Conservation (phyloP, 2,113 vertebrate species). For the Oreotragus oreotragus region DNA sequence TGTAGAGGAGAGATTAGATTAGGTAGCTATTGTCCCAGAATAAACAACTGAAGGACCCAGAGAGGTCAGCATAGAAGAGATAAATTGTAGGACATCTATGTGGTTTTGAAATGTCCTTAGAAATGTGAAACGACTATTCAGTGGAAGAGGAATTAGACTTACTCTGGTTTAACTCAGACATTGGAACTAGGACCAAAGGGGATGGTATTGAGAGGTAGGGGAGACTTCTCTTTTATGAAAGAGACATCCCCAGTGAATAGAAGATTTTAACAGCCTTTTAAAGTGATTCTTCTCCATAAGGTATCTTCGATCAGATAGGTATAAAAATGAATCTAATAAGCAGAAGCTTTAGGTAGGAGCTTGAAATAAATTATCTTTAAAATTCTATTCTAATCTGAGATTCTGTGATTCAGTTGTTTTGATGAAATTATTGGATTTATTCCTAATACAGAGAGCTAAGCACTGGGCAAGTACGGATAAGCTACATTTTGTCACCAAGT, state of each 20-base stretch:
- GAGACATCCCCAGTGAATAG: neutral
- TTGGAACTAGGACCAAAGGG: neutral
- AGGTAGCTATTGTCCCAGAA: neutral
- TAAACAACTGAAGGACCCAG: neutral
- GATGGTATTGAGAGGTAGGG: neutral
- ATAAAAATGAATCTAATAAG: neutral
- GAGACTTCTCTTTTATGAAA: neutral
- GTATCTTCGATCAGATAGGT: neutral
- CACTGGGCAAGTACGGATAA: neutral
- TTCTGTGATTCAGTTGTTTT: neutral
- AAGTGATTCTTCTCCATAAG: neutral
- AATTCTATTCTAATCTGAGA: neutral
- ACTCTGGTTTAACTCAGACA: neutral
- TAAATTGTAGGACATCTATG: neutral
- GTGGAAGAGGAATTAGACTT: neutral
- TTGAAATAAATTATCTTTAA: neutral
- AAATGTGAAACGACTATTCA: neutral
- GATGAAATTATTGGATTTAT: neutral
- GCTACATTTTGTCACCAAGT: neutral
- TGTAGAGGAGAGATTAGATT: neutral
- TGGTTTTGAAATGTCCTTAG: neutral
- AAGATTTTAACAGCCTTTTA: neutral
- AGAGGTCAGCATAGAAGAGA: neutral
- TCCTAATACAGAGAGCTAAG: neutral
- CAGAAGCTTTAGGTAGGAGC: neutral